phyloP scores from a whole-genome alignment of 2,113 vertebrate species.

The Callorhinus ursinus region DNA sequence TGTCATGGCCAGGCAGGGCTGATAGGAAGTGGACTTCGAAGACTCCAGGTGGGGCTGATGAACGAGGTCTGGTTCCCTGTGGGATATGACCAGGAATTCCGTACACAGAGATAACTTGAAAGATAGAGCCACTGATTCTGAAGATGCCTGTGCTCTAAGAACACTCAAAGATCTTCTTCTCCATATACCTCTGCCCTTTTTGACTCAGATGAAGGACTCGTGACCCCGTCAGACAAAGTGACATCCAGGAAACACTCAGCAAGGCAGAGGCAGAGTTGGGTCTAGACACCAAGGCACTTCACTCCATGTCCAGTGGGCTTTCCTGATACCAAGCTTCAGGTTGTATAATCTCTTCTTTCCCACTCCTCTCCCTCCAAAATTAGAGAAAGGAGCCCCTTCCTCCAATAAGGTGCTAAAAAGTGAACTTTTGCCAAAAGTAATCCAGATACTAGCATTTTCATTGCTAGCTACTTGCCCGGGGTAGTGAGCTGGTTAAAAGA shows the following conservation, averaged over 20 bases:
- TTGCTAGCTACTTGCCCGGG: neutral
- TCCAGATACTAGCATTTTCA: neutral
- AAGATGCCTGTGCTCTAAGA: neutral
- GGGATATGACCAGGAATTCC: neutral
- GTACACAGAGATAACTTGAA: neutral
- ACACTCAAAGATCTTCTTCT: neutral
- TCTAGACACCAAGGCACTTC: neutral
- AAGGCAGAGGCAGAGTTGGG: neutral
- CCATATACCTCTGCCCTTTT: neutral
- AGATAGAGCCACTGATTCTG: neutral
- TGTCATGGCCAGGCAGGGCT: neutral
- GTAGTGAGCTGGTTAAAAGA: neutral
- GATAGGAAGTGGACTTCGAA: neutral
- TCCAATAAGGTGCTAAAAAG: neutral
- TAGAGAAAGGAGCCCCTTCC: neutral
- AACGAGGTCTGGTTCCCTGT: neutral
- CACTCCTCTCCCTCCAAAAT: too few relatives aligned
- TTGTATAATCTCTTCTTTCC: neutral
- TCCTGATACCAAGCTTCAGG: neutral
- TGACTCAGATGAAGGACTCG: neutral
- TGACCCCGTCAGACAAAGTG: neutral
- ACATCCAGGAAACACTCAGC: neutral
- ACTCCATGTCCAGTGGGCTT: rapidly evolving
- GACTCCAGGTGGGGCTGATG: neutral
- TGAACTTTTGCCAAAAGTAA: neutral